These are phyloP conservation scores for Archaeoteleia sp. DNA, from an alignment of 2,888 invertebrate genomes.

Conservation along the genomic window DNA sequence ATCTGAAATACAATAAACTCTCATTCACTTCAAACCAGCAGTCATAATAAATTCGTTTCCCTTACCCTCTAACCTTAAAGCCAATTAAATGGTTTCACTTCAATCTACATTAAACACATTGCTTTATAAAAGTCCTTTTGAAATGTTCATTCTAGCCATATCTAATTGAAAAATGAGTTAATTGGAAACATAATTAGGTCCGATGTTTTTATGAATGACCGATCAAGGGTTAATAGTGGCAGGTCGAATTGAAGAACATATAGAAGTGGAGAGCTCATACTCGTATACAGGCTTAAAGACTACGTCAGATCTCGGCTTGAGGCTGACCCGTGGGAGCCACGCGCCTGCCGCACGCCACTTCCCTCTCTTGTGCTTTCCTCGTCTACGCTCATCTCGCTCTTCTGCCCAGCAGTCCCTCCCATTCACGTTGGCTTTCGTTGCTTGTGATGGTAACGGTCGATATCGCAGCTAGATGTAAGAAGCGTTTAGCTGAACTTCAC, in stretches of 20 bases:
- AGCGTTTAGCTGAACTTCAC: not conserved
- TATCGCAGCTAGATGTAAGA: conserved; percentile 8
- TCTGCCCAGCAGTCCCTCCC: conserved; percentile 25
- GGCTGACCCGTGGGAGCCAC: conserved; percentile 71
- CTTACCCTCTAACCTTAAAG: too few species aligned
- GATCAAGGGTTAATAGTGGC: conserved; percentile 3
- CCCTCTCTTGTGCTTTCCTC: conserved; percentile 55
- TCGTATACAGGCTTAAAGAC: conserved; percentile 13
- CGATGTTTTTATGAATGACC: not conserved
- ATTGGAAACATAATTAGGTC: too few species aligned
- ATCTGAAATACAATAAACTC: too few species aligned
- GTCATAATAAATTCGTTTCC: too few species aligned
- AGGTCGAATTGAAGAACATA: conserved; percentile 9
- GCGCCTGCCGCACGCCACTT: conserved; percentile 69
- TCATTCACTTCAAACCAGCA: too few species aligned
- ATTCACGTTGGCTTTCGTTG: conserved; percentile 29
- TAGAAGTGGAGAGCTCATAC: conserved; percentile 5
- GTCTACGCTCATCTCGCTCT: conserved; percentile 36
- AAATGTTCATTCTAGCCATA: too few species aligned
- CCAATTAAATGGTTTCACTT: too few species aligned
- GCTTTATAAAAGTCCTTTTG: too few species aligned
- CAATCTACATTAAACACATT: too few species aligned
- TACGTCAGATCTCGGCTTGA: conserved; percentile 22
- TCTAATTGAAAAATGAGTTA: too few species aligned
- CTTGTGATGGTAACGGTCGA: conserved; percentile 10